Base-by-base conservation (phyloP, 2,888 invertebrate genomes). In the Barypeithes pellucidus region DNA sequence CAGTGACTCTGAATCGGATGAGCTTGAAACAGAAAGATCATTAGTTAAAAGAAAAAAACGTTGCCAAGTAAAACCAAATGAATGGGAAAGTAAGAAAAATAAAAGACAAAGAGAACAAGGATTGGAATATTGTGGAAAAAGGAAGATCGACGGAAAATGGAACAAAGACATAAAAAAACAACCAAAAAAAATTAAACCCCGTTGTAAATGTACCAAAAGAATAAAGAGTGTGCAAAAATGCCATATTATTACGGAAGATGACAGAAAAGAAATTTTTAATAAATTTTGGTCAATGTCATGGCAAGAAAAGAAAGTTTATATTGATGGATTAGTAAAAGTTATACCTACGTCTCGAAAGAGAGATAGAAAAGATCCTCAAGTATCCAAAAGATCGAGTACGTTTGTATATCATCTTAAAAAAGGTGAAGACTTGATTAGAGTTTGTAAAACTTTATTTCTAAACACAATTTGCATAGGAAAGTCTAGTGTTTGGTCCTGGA, bases 111-210 rank as follows among this genome's bases (percentile, higher is more conserved):
- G 20, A 47, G 18, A 47, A 73, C 24, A 22, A 39, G 18, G 61
- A 57, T 39, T 43, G 41, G 57, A 67, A 59, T 67, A 67, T 45
- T 59, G 57, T 57, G 67, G 43, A 54, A 66, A 54, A 66, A 54
- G 20, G 66, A 66, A 66, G 54, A 16, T 33, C 22, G 54, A 66
- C 54, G 41, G 54, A 36, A 52, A 22, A 36, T 66, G 54, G 39
- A 54, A 12, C 52, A 54, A 39, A 14, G 18, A 52, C 11, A 41
- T 66, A 52, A 14, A 33, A 24, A 52, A 54, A 66, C 52, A 41
- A 20, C 54, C 39, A 57, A 54, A 66, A 22, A 66, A 66, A 66
- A 66, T 66, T 54, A 66, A 54, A 54, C 39, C 14, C 14, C 12
- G 47, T 18, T 47, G 47, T 20, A 47, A 47, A 47, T 47, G 47